Evolutionary conservation across 2,113 vertebrate species (phyloP), one percentile per base, ranked within the genome.

Genomic region (Mesoclemmys tuberculata): DNA sequence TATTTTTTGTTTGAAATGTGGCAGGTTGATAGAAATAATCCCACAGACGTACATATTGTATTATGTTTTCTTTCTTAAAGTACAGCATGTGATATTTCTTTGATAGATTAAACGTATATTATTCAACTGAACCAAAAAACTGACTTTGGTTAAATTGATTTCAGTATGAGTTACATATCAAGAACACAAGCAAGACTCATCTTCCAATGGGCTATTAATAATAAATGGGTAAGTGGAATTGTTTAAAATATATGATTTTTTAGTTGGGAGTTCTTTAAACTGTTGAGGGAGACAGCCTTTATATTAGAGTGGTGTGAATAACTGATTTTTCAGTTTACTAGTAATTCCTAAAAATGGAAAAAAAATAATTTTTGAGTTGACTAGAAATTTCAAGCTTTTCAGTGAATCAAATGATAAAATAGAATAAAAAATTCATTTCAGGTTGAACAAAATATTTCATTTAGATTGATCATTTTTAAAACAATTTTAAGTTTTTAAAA

Each of bases 11-110:
- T 55, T 19, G 7, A 90, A 75, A 83, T 61, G 2, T 0, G 89
- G 14, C 1, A 38, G 58, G 3, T 0, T 80, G 77, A 49, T 1
- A 1, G 12, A 55, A 1, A 3, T 27, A 29, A 64, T 80, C 4
- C 2, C 31, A 31, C n/a, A n/a, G 3, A 44, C 2, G 12, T 74
- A 11, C 38, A 44, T 14, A 7, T 38, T 38, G 12, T 71, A 71
- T 38, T 41, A 21, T 6, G 24, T 41, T 74, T 41, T 24, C 38
- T 74, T 41, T 21, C 68, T 74, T 41, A 41, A 74, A 74, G 19
- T 71, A n/a, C 3, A 71, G 19, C 29, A 1, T 74, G 13, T 35
- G 10, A 35, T 13, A 4, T 2, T 55, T 92, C 22, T 3, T 0
- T 61, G 5, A 31, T 9, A 87, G 64, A 93, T 85, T 2, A 12